Base-by-base conservation (phyloP, 2,113 vertebrate species). In the Vidua chalybeata region DNA sequence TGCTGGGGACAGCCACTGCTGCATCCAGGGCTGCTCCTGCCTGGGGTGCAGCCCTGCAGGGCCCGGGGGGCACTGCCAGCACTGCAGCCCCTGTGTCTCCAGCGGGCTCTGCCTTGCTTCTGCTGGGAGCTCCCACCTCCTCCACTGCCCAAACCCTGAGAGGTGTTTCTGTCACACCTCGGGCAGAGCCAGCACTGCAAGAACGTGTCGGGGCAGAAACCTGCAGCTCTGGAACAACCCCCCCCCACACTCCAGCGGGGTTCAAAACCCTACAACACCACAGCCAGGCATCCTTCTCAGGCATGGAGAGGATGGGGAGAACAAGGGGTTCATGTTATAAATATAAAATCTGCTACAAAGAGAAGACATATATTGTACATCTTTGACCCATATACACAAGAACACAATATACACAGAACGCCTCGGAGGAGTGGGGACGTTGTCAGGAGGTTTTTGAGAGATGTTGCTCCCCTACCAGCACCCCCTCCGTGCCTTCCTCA, bases 311-410 rank as follows among this genome's bases (percentile, higher is more conserved):
- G 63, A 72, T 4, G 63, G 66, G 87, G 48, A 71, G 35, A 64
- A 72, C 23, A 39, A 56, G 49, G 63, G 89, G 84, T 90, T 84
- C 95, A 93, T 69, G 4, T 96, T 98, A 98, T 98, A 98, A 98
- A 98, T 98, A 98, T 98, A 98, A 98, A 98, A 97, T 98, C 97
- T 98, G 97, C 98, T 98, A 98, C 98, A 98, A 98, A 97, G 96
- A 98, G 96, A 98, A 94, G 97, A 98, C 97, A 51, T 92, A 95
- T 97, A 98, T 97, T 97, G 97, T 98, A 98, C 98, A 98, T 97
- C 97, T 97, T 72, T 96, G 97, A 98, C 97, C 97, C 98, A 98
- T 98, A 98, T 98, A 98, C 97, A 98, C 98, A 98, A 97, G 97
- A 98, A 98, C 98, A 98, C 97, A 97, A 97, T 98, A 97, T 98